These are phyloP conservation scores for Lepilemur ruficaudatus DNA, from an alignment of 2,797 vertebrate genomes.

Conservation along the genomic window DNA sequence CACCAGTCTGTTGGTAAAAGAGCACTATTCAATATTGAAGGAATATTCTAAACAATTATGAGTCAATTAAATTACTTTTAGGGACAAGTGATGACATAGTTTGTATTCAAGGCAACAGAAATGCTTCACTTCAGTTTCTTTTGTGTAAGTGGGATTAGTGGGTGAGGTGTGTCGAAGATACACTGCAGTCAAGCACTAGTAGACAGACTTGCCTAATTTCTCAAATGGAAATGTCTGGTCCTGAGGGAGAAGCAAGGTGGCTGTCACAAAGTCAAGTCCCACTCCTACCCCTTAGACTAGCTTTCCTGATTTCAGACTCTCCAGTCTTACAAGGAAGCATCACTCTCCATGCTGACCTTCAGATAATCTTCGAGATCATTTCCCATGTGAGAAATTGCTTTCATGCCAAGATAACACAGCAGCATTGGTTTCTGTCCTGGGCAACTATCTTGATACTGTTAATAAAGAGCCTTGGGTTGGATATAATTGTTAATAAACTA, in stretches of 20 bases:
- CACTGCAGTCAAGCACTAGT: background rate
- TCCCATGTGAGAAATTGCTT: slow-evolving; percentile 74
- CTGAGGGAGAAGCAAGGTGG: slow-evolving; percentile 35
- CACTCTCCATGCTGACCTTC: slow-evolving; percentile 56
- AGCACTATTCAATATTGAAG: slow-evolving; percentile 44
- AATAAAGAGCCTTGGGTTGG: slow-evolving; percentile 87
- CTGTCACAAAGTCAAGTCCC: background rate
- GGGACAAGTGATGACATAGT: slow-evolving; percentile 14
- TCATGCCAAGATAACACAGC: slow-evolving; percentile 81
- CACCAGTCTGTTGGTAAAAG: slow-evolving; percentile 55
- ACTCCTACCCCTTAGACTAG: background rate
- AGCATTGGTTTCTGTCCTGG: slow-evolving; percentile 78
- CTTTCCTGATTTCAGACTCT: slow-evolving; percentile 41
- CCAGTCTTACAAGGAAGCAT: slow-evolving; percentile 43
- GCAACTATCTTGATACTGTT: slow-evolving; percentile 83
- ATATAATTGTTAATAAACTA: slow-evolving; percentile 90
- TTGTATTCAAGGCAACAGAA: slow-evolving; percentile 57
- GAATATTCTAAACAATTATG: slow-evolving; percentile 42
- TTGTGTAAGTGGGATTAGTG: slow-evolving; percentile 17
- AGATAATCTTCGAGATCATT: slow-evolving; percentile 74
- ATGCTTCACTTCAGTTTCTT: slow-evolving; percentile 1
- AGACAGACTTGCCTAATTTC: slow-evolving; percentile 8
- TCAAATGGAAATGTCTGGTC: slow-evolving; percentile 47
- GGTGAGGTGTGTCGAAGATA: background rate
- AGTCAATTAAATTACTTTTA: slow-evolving; percentile 63